Evolutionary conservation across 37 sponge, comb jelly and placozoan genomes (phyloP).

Genomic region (Ephydatia muelleri): DNA sequence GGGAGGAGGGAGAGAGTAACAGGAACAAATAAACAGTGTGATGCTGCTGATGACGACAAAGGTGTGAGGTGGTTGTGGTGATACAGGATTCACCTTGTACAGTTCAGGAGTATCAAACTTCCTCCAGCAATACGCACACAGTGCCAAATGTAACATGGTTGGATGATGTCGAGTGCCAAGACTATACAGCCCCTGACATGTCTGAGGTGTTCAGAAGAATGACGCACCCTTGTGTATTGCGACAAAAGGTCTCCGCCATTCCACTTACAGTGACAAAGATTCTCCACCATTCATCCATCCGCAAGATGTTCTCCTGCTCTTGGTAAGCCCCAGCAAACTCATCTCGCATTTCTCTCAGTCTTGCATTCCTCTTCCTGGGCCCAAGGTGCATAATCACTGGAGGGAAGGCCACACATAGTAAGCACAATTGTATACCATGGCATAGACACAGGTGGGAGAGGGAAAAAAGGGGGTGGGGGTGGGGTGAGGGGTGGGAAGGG

Average conservation of each 20-base stretch:
- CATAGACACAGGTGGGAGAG: no score
- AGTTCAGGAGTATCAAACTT: neutral
- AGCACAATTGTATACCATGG: no score
- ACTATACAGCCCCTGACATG: neutral
- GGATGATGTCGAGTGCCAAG: neutral
- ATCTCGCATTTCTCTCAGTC: constrained; percentile 4
- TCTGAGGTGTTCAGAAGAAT: neutral
- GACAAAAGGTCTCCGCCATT: neutral
- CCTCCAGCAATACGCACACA: neutral
- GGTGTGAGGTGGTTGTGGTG: no score
- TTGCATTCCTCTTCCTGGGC: neutral
- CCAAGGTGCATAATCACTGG: constrained; percentile 4
- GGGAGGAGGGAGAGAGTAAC: neutral
- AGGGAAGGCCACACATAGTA: neutral
- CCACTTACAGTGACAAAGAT: constrained; percentile 10
- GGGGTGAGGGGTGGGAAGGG: no score
- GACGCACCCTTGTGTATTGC: no score
- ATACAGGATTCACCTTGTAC: neutral
- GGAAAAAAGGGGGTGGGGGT: no score
- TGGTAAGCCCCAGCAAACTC: neutral
- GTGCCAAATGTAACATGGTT: neutral
- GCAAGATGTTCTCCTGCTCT: neutral
- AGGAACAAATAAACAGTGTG: neutral
- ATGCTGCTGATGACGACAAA: neutral
- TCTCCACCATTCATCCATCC: neutral